Percentiles rank a stretch among this genome's conserved stretches.
phyloP scores from a whole-genome alignment of 1,140 invertebrate species.

The Nautilus pompilius region DNA sequence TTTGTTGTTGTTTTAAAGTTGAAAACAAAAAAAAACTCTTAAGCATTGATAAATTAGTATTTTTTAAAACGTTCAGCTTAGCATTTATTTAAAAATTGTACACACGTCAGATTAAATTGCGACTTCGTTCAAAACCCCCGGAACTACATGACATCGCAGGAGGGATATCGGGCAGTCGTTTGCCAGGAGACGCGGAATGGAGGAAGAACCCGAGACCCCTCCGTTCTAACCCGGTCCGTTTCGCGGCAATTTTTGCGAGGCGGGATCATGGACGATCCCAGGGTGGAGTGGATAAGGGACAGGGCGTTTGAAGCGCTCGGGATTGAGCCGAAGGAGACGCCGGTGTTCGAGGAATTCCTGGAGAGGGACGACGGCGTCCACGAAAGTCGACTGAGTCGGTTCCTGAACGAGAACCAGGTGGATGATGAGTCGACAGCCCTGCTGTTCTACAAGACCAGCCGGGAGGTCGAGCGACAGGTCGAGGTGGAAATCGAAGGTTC shows the following conservation, averaged over 20 bases:
- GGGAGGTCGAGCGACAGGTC: conserved; percentile 53
- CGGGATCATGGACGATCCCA: conserved; percentile 53
- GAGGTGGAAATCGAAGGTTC: conserved; percentile 54
- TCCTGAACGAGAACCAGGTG: conserved; percentile 54
- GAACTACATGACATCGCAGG: conserved; percentile 9
- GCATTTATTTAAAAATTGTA: not conserved
- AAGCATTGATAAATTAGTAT: too few relatives aligned
- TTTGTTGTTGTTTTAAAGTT: too few relatives aligned
- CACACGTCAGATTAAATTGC: not conserved
- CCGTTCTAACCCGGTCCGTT: too few relatives aligned
- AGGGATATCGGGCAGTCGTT: not conserved
- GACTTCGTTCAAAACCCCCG: too few relatives aligned
- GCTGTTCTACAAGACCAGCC: conserved; percentile 52
- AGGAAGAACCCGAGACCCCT: not conserved
- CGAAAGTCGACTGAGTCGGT: conserved; percentile 50
- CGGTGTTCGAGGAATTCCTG: conserved; percentile 54
- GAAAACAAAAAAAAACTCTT: too few relatives aligned
- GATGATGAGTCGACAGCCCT: conserved; percentile 50
- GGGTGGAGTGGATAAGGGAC: conserved; percentile 53
- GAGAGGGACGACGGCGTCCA: conserved; percentile 50
- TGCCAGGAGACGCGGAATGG: not conserved
- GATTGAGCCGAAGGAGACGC: conserved; percentile 36
- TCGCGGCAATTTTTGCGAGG: not conserved
- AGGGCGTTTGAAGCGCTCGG: conserved; percentile 45
- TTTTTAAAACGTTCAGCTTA: too few relatives aligned